Evolutionary conservation across 2,113 vertebrate genomes (phyloP).

Genomic region (Eleginops maclovinus): DNA sequence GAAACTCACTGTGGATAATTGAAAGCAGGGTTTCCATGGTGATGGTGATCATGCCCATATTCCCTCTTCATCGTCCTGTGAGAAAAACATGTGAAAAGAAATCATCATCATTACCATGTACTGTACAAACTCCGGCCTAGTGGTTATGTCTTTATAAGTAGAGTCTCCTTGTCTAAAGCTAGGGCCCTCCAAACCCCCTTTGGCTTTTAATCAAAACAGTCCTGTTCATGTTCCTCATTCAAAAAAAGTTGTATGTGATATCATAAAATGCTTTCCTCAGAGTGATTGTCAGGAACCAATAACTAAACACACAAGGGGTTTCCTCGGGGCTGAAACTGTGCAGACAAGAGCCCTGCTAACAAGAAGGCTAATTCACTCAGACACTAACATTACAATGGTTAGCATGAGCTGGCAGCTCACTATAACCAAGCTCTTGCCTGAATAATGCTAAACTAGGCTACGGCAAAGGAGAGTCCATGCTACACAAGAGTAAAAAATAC

Average conservation of each 20-base stretch:
- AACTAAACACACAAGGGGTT: conserved; percentile 59
- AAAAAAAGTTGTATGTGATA: conserved; percentile 49
- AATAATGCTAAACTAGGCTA: conserved; percentile 51
- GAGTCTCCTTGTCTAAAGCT: conserved; percentile 26
- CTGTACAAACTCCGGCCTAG: conserved; percentile 11
- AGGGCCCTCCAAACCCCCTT: conserved; percentile 25
- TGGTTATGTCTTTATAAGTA: conserved; percentile 34
- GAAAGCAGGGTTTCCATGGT: conserved; percentile 86
- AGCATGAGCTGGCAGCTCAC: conserved; percentile 59
- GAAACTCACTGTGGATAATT: conserved; percentile 91
- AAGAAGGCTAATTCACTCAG: conserved; percentile 72
- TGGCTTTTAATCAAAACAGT: conserved; percentile 65
- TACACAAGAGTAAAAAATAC: conserved; percentile 43
- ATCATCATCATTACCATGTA: background rate
- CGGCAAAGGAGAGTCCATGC: conserved; percentile 32
- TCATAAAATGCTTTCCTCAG: conserved; percentile 54
- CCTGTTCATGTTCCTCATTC: conserved; percentile 50
- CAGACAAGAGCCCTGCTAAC: conserved; percentile 69
- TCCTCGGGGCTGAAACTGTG: conserved; percentile 62
- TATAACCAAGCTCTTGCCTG: conserved; percentile 53
- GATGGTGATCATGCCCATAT: conserved; percentile 95
- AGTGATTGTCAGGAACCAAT: conserved; percentile 62
- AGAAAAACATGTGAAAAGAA: conserved; percentile 74
- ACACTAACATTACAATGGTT: conserved; percentile 70
- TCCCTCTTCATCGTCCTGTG: conserved; percentile 98